Evolutionary conservation across 1,140 invertebrate species (phyloP), one percentile per base, ranked within the genome.

Genomic region (Nephila pilipes): DNA sequence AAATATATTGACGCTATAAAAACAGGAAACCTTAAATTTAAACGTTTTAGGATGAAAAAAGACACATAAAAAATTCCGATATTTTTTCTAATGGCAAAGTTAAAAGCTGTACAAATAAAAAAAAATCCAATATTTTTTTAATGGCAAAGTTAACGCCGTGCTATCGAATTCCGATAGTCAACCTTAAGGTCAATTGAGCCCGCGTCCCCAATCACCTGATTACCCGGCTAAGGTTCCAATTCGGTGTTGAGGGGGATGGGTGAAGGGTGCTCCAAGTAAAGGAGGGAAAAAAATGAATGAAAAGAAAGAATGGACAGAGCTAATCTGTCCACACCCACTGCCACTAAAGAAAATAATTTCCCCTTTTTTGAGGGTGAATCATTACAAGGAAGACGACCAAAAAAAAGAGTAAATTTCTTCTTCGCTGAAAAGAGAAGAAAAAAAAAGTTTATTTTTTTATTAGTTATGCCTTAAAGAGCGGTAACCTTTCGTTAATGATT

Each of bases 81-180:
- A 46, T 46, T 6, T 46, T 46, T 46, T 10, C 12, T 85, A 85
- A 92, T 92, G 46, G 81, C 46, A 22, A 85, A 92, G 79, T 92
- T 92, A 85, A 92, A n/a, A 79, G 29, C 8, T 29, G 32, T 25
- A 18, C 1, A 25, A 2, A 54, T 25, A 54, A 75, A 29, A 87
- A 87, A 89, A 89, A 81, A 80, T 75, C 55, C 75, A 57, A 85
- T 92, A 65, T 92, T 85, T 92, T 92, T 92, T 92, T 92, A 85
- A 92, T 92, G 46, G 81, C 65, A 57, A 85, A 92, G 79, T 92
- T 92, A 85, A 92, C 90, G 83, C 90, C 90, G 38, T 20, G 12
- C n/a, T 60, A 92, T 92, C 90, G 90, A 75, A 65, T 69, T 65
- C 81, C 90, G 60, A 92, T 92, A 92, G 54, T 85, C 63, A 75